Base-by-base conservation (phyloP, 2,113 vertebrate genomes). In the Condylura cristata region DNA sequence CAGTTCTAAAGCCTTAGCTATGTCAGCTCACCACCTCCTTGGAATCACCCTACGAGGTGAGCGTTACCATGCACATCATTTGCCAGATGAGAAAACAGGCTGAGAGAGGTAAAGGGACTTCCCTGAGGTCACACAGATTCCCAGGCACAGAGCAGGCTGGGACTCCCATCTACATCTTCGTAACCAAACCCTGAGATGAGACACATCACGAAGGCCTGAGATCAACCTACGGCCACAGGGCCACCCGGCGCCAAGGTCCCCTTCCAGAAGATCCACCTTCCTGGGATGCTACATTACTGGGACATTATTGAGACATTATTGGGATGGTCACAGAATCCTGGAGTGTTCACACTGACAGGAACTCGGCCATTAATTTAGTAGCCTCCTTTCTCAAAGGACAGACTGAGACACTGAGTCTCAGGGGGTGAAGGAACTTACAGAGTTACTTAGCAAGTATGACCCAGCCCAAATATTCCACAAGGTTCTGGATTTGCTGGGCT, bases 1-100 rank as follows among this genome's bases (percentile, higher is more conserved):
- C 2, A 0, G 24, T 32, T 26, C 44, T 2, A 46, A 58, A 22
- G 1, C 28, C 44, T 46, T 51, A 7, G 30, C 32, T 1, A 32
- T 7, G 13, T 0, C 46, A 30, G 44, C 30, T 88, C 32, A 9
- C 6, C 20, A 12, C 16, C 18, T 84, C 37, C 44, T 46, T 56
- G 8, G 14, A 1, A 8, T 85, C 68, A 48, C 11, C n/a, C 22
- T 28, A 30, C 61, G 22, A 78, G 46, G 80, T 0, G 81, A 66
- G 41, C 66, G 56, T 72, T 24, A 13, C 18, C 28, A 22, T 9
- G 18, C 2, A 34, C 3, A 13, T 26, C 3, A 13, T 26, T 11
- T 32, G 71, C n/a, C 39, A 51, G 58, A 5, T 5, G n/a, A 95
- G 65, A 7, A 76, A 71, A 86, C 12, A 82, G 51, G 32, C 41